Evolutionary conservation across 2,888 invertebrate species (phyloP), one percentile per base, ranked within the genome.

Genomic region (Agapostemon virescens): DNA sequence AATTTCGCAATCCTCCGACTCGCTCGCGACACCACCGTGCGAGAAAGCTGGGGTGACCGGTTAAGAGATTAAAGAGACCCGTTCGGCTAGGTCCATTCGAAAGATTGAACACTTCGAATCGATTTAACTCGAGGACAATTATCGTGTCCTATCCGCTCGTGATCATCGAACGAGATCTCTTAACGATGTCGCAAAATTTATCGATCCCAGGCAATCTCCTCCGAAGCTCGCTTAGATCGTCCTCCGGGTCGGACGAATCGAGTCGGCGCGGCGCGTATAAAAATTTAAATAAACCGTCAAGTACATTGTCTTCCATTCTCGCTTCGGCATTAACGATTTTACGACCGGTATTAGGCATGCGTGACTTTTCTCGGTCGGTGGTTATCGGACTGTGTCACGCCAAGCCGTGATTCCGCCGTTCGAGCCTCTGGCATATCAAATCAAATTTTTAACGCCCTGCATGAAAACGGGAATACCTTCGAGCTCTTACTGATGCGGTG

Each of bases 21-120:
- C 81, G 72, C 74, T 73, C 77, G 79, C 71, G 73, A 78, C 78
- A 78, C 83, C 74, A 76, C 72, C 70, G 73, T 17, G 69, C 69
- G 69, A 77, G 79, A 73, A 81, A 69, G 40, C 61, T 61, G 69
- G 74, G 52, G 70, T 71, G 73, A 82, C 69, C 74, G 67, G 78
- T 82, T 82, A 81, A 83, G 77, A 85, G 80, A 84, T 86, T 79
- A 82, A 80, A 86, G 79, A 71, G 77, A 69, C 45, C 66, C 52
- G 26, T 55, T 73, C 38, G 66, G 69, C 67, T 45, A n/a, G 61
- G 36, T 69, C 80, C 70, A 82, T 71, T 85, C 64, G 73, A 77
- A 69, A 66, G 85, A 82, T 75, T 81, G 70, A 74, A 77, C 58
- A 67, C 23, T 42, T 69, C n/a, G 30, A 36, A 20, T 67, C 33